Evolutionary conservation across 1,140 invertebrate genomes (phyloP).

Genomic region (Tetramorium parvispinum): DNA sequence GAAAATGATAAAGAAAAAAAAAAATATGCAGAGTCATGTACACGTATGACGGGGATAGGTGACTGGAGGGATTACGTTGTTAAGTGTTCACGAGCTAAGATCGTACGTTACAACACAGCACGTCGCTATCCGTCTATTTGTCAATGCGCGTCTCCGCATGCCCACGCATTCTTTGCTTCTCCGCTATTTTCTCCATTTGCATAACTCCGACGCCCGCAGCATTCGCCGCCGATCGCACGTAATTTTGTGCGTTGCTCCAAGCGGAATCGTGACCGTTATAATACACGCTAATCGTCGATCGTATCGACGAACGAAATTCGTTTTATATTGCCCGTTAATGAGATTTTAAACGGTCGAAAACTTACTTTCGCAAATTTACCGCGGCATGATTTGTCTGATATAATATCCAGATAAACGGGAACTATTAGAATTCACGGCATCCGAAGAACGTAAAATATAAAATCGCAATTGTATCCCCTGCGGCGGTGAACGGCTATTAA

Average conservation of each 20-base stretch:
- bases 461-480: slow-evolving; percentile 41
- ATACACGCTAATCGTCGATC: slow-evolving; percentile 27
- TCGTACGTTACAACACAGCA: slow-evolving; percentile 57
- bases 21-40: not conserved
- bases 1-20: not conserved
- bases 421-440: slow-evolving; percentile 26
- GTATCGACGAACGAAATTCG: not conserved
- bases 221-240: not conserved
- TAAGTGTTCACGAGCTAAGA: slow-evolving; percentile 58
- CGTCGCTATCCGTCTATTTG: slow-evolving; percentile 24
- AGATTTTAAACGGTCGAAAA: not conserved
- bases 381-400: not conserved
- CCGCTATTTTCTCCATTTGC: slow-evolving; percentile 55
- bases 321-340: slow-evolving; percentile 24
- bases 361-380: slow-evolving; percentile 10
- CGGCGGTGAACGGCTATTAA: slow-evolving; percentile 35
- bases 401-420: slow-evolving; percentile 26
- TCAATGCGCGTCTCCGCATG: slow-evolving; percentile 61
- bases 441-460: slow-evolving; percentile 23
- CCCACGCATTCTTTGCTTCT: slow-evolving; percentile 63
- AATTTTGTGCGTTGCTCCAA: slow-evolving; percentile 13
- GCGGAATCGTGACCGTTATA: not conserved
- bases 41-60: slow-evolving; percentile 1
- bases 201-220: slow-evolving; percentile 30
- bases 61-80: slow-evolving; percentile 66